phyloP scores from a whole-genome alignment of 2,888 invertebrate genomes.

The Anticlea derivata region DNA sequence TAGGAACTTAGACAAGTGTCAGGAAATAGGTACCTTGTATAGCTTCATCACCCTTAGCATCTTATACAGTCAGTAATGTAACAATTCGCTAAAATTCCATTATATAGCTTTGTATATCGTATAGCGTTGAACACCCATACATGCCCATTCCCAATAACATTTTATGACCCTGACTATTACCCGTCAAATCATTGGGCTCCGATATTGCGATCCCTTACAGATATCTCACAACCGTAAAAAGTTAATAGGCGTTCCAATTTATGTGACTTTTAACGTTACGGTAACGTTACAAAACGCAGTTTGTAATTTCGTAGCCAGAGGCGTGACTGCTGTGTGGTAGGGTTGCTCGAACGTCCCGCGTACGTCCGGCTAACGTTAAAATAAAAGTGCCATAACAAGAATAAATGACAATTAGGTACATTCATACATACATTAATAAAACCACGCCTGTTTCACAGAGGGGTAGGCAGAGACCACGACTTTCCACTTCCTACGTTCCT shows the following conservation, averaged over 20 bases:
- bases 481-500: too few relatives aligned
- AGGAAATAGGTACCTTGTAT: not conserved
- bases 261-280: conserved; percentile 46
- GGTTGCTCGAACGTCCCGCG: not conserved
- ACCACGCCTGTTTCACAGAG: too few relatives aligned
- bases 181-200: conserved; percentile 42
- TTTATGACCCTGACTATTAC: conserved; percentile 37
- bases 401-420: too few relatives aligned
- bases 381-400: too few relatives aligned
- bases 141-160: conserved; percentile 24
- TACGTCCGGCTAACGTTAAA: not conserved
- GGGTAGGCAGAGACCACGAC: too few relatives aligned
- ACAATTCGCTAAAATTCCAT: not conserved
- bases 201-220: conserved; percentile 41
- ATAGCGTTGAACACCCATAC: conserved; percentile 6
- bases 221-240: conserved; percentile 46
- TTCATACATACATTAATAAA: too few relatives aligned
- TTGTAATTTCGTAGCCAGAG: conserved; percentile 41
- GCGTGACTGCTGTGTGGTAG: conserved; percentile 25
- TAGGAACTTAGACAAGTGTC: too few relatives aligned
- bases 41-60: too few relatives aligned
- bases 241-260: conserved; percentile 48
- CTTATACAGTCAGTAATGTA: not conserved
- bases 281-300: conserved; percentile 42
- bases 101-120: not conserved